These are phyloP conservation scores for Leucania comma DNA, from an alignment of 2,888 invertebrate species.

Conservation along the genomic window DNA sequence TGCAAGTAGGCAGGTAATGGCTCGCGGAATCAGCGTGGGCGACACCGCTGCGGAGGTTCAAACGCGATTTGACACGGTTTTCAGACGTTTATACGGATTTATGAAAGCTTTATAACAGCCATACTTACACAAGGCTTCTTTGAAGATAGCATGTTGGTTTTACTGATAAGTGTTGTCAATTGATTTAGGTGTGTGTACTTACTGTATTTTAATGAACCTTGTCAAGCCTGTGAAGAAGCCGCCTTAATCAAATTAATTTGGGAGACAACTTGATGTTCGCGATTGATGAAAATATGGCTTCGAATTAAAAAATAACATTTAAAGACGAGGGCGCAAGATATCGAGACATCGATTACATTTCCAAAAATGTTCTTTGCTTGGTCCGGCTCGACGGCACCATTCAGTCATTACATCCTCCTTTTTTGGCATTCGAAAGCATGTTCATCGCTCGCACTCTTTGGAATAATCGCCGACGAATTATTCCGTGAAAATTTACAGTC, in stretches of 20 bases:
- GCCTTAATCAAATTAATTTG: slow-evolving; percentile 51
- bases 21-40: slow-evolving; percentile 77
- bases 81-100: slow-evolving; percentile 70
- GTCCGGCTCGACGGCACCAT: slow-evolving; percentile 58
- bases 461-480: slow-evolving; percentile 67
- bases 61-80: slow-evolving; percentile 74
- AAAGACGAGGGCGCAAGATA: slow-evolving; percentile 44
- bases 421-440: slow-evolving; percentile 74
- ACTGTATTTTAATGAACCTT: slow-evolving; percentile 48
- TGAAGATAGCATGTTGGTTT: slow-evolving; percentile 38
- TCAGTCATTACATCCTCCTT: slow-evolving; percentile 71
- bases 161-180: slow-evolving; percentile 51
- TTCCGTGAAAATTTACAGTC: slow-evolving; percentile 72
- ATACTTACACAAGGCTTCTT: slow-evolving; percentile 44
- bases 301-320: slow-evolving; percentile 46
- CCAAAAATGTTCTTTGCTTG: slow-evolving; percentile 56
- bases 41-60: slow-evolving; percentile 72
- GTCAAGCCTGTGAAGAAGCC: slow-evolving; percentile 41
- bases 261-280: slow-evolving; percentile 28
- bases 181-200: slow-evolving; percentile 50
- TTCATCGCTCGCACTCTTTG: slow-evolving; percentile 62
- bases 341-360: slow-evolving; percentile 60
- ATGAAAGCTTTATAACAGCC: slow-evolving; percentile 59
- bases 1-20: slow-evolving; percentile 77
- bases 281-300: slow-evolving; percentile 40